These are phyloP conservation scores for Mystacides longicornis DNA, from an alignment of 2,888 invertebrate genomes.

Conservation along the genomic window DNA sequence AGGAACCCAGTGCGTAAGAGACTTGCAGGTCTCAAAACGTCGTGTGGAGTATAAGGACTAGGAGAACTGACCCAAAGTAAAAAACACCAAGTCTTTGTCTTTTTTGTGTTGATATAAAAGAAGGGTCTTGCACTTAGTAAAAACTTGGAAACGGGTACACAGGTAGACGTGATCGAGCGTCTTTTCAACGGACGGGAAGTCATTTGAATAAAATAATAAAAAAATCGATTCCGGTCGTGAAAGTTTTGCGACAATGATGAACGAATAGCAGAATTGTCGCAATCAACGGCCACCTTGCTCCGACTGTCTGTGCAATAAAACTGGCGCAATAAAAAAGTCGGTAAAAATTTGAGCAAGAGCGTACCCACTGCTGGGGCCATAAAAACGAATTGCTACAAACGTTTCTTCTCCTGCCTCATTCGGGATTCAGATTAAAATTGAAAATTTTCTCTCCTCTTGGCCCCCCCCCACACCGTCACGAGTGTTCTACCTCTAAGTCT, in stretches of 20 bases:
- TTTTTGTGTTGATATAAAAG: too few relatives aligned
- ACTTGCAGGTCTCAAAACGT: too few relatives aligned
- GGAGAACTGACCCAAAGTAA: too few relatives aligned
- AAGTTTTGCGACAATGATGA: background rate
- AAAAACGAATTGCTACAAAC: constrained; percentile 6
- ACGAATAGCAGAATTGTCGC: constrained; percentile 4
- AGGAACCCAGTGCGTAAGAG: too few relatives aligned
- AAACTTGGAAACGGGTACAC: too few relatives aligned
- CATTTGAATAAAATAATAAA: too few relatives aligned
- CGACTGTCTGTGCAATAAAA: constrained; percentile 9
- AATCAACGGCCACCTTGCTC: constrained; percentile 11
- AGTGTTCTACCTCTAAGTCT: background rate
- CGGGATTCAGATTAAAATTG: constrained; percentile 1
- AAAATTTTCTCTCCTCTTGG: background rate
- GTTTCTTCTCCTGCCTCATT: background rate
- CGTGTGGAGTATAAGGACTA: too few relatives aligned
- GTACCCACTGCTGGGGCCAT: constrained; percentile 9
- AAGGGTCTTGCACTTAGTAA: too few relatives aligned
- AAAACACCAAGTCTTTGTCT: too few relatives aligned
- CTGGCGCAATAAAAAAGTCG: constrained; percentile 8
- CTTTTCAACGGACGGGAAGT: too few relatives aligned
- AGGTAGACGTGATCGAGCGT: too few relatives aligned
- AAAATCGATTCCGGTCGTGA: background rate
- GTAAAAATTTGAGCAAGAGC: constrained; percentile 8
- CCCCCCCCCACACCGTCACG: background rate